Evolutionary conservation across 2,888 invertebrate species (phyloP).

Genomic region (Luffia ferchaultella): DNA sequence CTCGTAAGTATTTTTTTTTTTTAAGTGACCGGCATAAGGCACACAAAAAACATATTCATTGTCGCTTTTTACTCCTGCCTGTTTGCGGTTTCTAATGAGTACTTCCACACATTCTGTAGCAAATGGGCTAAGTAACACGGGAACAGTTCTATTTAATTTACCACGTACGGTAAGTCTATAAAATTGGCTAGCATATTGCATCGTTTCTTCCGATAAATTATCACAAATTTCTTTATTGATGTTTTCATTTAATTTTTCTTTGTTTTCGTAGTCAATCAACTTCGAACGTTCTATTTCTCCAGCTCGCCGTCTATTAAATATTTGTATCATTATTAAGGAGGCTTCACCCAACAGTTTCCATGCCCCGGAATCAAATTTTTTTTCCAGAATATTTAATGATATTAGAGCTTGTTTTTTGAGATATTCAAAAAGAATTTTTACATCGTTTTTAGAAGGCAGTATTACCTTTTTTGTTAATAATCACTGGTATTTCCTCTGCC

Average conservation of each 20-base stretch:
- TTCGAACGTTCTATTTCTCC: not conserved
- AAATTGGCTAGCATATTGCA: not conserved
- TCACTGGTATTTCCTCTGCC: not conserved
- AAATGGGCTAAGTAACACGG: not conserved
- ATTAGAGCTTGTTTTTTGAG: not conserved
- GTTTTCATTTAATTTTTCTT: not conserved
- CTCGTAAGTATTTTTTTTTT: not conserved
- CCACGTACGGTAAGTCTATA: not conserved
- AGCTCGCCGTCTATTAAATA: not conserved
- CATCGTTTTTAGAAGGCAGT: not conserved
- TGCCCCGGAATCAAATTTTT: not conserved
- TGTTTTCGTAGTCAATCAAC: not conserved
- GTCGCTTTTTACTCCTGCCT: not conserved
- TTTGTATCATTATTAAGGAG: not conserved
- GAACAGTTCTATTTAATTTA: not conserved
- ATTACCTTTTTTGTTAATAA: not conserved
- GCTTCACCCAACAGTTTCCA: not conserved
- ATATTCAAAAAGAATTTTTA: not conserved
- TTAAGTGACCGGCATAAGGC: not conserved
- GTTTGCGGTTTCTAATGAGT: not conserved
- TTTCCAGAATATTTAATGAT: not conserved
- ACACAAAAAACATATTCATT: not conserved
- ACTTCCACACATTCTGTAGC: not conserved
- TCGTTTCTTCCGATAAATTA: not conserved
- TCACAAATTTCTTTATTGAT: not conserved